Base-by-base conservation (phyloP, 1,140 invertebrate genomes). In the Cydia strobilella region DNA sequence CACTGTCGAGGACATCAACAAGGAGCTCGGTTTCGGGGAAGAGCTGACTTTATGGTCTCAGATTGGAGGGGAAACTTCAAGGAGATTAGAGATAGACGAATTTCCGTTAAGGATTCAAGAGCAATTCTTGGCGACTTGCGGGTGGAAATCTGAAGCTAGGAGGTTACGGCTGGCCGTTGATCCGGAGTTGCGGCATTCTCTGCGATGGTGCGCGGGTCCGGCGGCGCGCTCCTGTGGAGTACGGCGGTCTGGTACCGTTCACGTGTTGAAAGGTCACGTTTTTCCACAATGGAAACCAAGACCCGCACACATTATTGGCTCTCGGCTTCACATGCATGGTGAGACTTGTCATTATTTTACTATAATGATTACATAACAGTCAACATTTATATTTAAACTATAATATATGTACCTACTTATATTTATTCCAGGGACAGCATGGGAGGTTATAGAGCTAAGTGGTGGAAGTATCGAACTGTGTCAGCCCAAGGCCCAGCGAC, bases 221-320 rank as follows among this genome's bases (percentile, higher is more conserved):
- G 90, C 94, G n/a, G 86, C 85, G 3, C 79, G 86, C 15, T 82
- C 84, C 13, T 85, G 86, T 25, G 94, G 94, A 27, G 93, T 94
- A 76, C 93, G 93, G 42, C 89, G 93, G 78, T 94, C 94, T 74
- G 95, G 95, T 1, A 94, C 94, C 69, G 89, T 94, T n/a, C 89
- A 94, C 23, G 92, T 96, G 23, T 86, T 96, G 54, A 96, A 96
- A 85, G 95, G 95, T 51, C 93, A 95, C 75, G 95, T 96, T 72
- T 95, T 95, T 82, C 95, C 95, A 10, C 95, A 95, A 85, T 96
- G 95, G 95, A 95, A 95, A 83, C 92, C 93, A 62, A 89, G 95
- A 74, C 90, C 93, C 9, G 90, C 95, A 6, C 94, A 95, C 75
- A 90, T 96, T 76, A 91, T 95, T 80, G 94, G 94, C 76, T 94